A percentile compares a stretch with the other conserved stretches of the same genome.
Evolutionary conservation across 2,888 invertebrate genomes (phyloP).

Genomic region (Deilephila porcellus): DNA sequence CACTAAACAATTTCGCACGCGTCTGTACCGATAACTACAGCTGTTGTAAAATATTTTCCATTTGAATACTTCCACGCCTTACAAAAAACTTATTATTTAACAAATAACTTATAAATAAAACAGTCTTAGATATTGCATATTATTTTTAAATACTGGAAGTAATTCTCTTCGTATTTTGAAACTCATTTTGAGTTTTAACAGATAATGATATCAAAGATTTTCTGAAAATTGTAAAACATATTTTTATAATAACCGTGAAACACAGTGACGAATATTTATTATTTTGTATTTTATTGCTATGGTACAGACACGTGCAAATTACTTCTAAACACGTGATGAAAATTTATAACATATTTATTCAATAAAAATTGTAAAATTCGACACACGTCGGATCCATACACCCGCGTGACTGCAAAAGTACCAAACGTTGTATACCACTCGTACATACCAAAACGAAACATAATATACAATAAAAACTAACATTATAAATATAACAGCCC

Average conservation of each 20-base stretch:
- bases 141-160: conserved; percentile 17
- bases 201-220: neutral
- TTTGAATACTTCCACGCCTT: conserved; percentile 23
- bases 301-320: conserved; percentile 8
- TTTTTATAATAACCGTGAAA: too few species aligned
- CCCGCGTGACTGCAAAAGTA: conserved; percentile 10
- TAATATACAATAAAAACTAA: conserved; percentile 76
- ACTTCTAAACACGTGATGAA: conserved; percentile 1
- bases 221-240: neutral
- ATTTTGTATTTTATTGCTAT: neutral
- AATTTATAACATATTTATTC: conserved; percentile 6
- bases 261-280: neutral
- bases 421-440: conserved; percentile 44
- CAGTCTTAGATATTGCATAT: conserved; percentile 24
- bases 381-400: conserved; percentile 4
- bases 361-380: conserved; percentile 19
- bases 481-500: conserved; percentile 80
- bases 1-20: conserved; percentile 34
- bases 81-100: conserved; percentile 30
- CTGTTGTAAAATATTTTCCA: neutral
- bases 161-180: neutral
- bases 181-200: neutral
- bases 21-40: neutral
- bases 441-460: conserved; percentile 63
- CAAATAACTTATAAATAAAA: conserved; percentile 22